Evolutionary conservation across 2,888 invertebrate genomes (phyloP), one percentile per base, ranked within the genome.

Genomic region (Leptopilina myrica): DNA sequence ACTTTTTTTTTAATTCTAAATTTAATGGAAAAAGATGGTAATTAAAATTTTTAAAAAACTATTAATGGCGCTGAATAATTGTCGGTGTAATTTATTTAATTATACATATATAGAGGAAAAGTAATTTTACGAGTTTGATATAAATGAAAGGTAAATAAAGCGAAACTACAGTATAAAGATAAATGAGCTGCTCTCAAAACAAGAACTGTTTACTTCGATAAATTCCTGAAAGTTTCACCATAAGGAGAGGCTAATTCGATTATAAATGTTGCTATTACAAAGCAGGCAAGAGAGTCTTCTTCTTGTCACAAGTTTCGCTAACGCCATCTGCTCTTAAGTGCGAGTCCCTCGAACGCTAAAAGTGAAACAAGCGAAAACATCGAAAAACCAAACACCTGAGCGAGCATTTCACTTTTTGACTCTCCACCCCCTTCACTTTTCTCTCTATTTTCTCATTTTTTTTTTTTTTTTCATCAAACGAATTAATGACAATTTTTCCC

Each of bases 221-320:
- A 81, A 80, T 83, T 78, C 26, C 78, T 56, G 64, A 56, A 81
- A 83, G 80, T 83, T 82, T 80, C 73, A 80, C 80, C 81, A 77
- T 80, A 82, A 84, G 82, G 83, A 84, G 80, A 79, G 80, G 83
- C 81, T 84, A 84, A 84, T 84, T 82, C 83, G 83, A 84, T 84
- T 84, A 84, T 84, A 82, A 84, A 83, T 83, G 82, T 82, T 79
- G 79, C 82, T 84, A 82, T 83, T 81, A 81, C 79, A 76, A 78
- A 43, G 73, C 69, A 73, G 56, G 77, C 62, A 67, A 43, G 73
- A 40, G 73, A 67, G 49, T 73, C 77, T 79, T 78, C 79, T 80
- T 79, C 78, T 76, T 14, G 53, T 67, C 77, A 76, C 67, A 76
- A 81, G 79, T 81, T 83, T 80, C 78, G 76, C 79, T 46, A 79